These are phyloP conservation scores for Andrena haemorrhoa DNA, from an alignment of 2,888 invertebrate genomes.

Conservation along the genomic window DNA sequence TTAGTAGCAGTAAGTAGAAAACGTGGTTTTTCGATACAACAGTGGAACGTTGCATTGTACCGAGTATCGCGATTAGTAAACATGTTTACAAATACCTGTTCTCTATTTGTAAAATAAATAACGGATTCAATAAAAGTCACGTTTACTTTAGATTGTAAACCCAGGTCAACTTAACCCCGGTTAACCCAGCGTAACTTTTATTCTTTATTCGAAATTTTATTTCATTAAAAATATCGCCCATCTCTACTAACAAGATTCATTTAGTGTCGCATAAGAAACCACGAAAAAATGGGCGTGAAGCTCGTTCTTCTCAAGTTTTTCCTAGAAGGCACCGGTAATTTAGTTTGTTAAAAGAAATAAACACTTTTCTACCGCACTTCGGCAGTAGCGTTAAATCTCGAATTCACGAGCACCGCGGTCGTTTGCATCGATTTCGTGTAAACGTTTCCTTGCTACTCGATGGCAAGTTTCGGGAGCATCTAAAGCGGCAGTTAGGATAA, in stretches of 20 bases:
- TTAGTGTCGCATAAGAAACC: neutral
- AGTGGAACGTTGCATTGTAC: neutral
- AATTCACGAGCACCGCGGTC: neutral
- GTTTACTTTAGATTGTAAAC: too few relatives aligned
- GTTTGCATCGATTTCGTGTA: conserved; percentile 6
- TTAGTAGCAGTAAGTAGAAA: neutral
- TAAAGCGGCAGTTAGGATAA: conserved; percentile 34
- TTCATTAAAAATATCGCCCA: too few relatives aligned
- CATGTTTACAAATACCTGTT: neutral
- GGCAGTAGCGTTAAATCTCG: neutral
- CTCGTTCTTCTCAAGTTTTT: too few relatives aligned
- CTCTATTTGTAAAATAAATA: neutral
- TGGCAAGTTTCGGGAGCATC: conserved; percentile 18
- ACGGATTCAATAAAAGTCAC: too few relatives aligned
- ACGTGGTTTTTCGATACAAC: neutral
- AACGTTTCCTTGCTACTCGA: neutral
- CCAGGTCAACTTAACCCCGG: too few relatives aligned
- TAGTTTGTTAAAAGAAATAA: neutral
- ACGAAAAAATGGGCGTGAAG: neutral
- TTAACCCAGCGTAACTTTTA: too few relatives aligned
- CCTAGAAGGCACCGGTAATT: too few relatives aligned
- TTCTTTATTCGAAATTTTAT: too few relatives aligned
- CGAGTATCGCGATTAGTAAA: neutral
- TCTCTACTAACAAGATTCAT: too few relatives aligned
- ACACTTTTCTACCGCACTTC: neutral